Base-by-base conservation (phyloP, 2,113 vertebrate species). In the Menidia beryllina region DNA sequence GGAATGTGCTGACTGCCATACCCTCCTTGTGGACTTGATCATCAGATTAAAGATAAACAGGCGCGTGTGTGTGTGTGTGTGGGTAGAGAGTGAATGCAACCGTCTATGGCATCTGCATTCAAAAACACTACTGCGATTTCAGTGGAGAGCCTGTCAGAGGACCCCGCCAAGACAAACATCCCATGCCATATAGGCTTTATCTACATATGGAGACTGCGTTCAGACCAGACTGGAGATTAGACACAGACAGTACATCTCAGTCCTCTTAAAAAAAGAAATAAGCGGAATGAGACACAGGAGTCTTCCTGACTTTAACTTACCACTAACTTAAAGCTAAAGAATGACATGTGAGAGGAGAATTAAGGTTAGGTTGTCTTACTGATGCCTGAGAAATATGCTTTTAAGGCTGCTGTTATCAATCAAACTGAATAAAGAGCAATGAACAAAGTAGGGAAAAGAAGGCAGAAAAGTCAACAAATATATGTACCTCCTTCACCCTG, bases 401-500 rank as follows among this genome's bases (percentile, higher is more conserved):
- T 59, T 2, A 38, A 25, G 20, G 20, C 20, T 4, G 8, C n/a
- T 12, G n/a, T 56, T 4, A 19, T n/a, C 30, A 3, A 0, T 56
- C 26, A 14, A 38, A 34, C n/a, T 14, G 36, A 58, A 58, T 39
- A 4, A 15, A 39, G 20, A 57, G 30, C 12, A 23, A 57, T 57
- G 27, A 5, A 38, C 7, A 58, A 41, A 23, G 20, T 21, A 23
- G 12, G 4, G 25, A 57, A 23, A 58, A 3, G 56, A 5, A 13
- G 10, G 2, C 45, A 3, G n/a, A 24, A 27, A 45, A n/a, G 36
- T 7, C 15, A 15, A 50, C 34, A 59, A 48, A 81, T 63, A 2
- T 60, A 96, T 63, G 3, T 60, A 96, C 96, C 95, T 87, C 92
- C 93, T 79, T 93, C 91, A 1, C 91, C 91, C 77, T 96, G 95